phyloP scores from a whole-genome alignment of 2,113 vertebrate genomes.

The Sinocyclocheilus anshuiensis region DNA sequence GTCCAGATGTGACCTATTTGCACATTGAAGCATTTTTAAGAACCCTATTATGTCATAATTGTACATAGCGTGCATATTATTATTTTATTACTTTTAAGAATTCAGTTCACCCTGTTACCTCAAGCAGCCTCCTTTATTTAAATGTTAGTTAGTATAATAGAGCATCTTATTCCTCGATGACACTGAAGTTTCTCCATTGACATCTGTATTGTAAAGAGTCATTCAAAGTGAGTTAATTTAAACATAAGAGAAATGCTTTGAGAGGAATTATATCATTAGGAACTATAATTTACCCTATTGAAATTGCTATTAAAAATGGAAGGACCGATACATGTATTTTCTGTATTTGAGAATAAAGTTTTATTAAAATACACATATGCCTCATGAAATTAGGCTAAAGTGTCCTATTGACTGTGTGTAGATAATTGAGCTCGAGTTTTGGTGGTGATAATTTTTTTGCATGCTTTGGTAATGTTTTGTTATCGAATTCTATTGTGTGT shows the following conservation, averaged over 20 bases:
- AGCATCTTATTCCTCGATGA: background rate
- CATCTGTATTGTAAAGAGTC: background rate
- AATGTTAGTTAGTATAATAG: background rate
- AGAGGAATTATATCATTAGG: background rate
- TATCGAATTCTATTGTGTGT: background rate
- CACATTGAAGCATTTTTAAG: background rate
- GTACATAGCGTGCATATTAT: conserved; percentile 22
- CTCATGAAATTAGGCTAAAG: background rate
- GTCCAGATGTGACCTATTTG: background rate
- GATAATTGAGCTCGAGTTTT: background rate
- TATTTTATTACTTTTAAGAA: background rate
- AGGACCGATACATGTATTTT: conserved; percentile 1
- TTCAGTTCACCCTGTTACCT: background rate
- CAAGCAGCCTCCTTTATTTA: background rate
- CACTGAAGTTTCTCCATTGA: background rate
- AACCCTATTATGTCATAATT: background rate
- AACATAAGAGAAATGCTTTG: background rate
- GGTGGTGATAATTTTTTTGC: background rate
- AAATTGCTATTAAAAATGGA: background rate
- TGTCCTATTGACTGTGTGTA: conserved; percentile 21
- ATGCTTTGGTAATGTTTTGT: background rate
- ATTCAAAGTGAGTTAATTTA: background rate
- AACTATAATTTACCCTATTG: background rate
- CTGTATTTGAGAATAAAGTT: background rate
- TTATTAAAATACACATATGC: conserved; percentile 4